Base-by-base conservation (phyloP, 2,797 vertebrate species). In the Ciconia nigra region DNA sequence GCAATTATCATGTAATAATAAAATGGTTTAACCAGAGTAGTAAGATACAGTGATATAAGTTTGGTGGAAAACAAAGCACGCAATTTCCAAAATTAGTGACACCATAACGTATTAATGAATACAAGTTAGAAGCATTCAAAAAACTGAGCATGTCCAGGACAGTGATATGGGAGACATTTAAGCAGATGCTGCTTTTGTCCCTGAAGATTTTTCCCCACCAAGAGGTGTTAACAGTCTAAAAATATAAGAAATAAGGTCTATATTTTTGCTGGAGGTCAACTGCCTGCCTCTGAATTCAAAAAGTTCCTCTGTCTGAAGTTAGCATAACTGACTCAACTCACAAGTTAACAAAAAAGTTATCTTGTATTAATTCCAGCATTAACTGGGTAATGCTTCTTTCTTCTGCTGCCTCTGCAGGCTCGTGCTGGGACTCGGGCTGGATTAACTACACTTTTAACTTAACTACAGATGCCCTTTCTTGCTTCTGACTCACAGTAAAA, bases 401-500 rank as follows among this genome's bases (percentile, higher is more conserved):
- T 74, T 55, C 70, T 82, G 39, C 51, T 74, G 46, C 51, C 41
- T 83, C 88, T 58, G 49, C 8, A 77, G 72, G 37, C 37, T 59
- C 72, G 17, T 2, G 0, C 31, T 72, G 29, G 25, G 19, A 79
- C 42, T 54, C 7, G 0, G 35, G 39, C 39, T 78, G 49, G 22
- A 83, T 82, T 62, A 89, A 65, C 62, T 24, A 51, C 15, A 28
- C 29, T 41, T 26, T 16, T 35, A 58, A 42, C n/a, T 49, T 11
- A 59, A 37, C 31, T 61, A 84, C 18, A 92, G 67, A 62, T 79
- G 77, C 42, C 70, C 62, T 63, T 93, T 79, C 80, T 26, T 66
- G 54, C 59, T 79, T 70, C 77, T 90, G 91, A 95, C 59, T 93
- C 83, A 88, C 37, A 84, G n/a, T 33, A 93, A 91, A 89, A 82